Evolutionary conservation across 2,797 vertebrate species (phyloP), one percentile per base, ranked within the genome.

Genomic region (Oophaga sylvatica): DNA sequence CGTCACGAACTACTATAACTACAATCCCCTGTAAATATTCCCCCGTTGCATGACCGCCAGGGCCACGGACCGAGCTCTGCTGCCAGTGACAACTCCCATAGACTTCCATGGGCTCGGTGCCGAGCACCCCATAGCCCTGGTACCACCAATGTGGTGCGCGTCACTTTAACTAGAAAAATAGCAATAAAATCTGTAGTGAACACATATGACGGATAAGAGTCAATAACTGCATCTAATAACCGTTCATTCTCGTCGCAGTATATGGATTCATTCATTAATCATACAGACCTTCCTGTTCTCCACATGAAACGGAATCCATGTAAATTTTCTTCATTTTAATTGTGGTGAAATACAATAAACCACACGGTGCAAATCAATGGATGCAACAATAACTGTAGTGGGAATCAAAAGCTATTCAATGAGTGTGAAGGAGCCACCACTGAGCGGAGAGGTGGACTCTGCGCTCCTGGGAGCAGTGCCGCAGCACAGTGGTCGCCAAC

Each of bases 271-370:
- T 83, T 75, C 31, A 75, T 75, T 35, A 75, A 31, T 22, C n/a
- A 26, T 35, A 70, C 15, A 15, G 63, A 22, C 45, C 65, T 60
- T 73, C 41, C 65, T 83, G 22, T 41, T 62, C 70, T 76, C 22
- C 26, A 1, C 48, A 20, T 45, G 56, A 70, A 76, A 31, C 3
- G 2, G 31, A 41, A 62, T 84, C 48, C 60, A 75, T 84, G 57
- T 26, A 48, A 19, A 62, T 53, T 20, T 76, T 59, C 35, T 62
- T 29, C 71, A 53, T 76, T 84, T 84, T 48, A 9, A 59, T 77
- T 76, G 29, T 19, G 16, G 71, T 10, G 22, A 84, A 63, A 77
- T 84, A 76, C 70, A 77, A 29, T 63, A 65, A 65, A 6, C 71
- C 71, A 29, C 83, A 76, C 19, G 71, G 20, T 29, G 35, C 20